Conservation (phyloP, 2,113 vertebrate genomes). For the Corythaixoides concolor region DNA sequence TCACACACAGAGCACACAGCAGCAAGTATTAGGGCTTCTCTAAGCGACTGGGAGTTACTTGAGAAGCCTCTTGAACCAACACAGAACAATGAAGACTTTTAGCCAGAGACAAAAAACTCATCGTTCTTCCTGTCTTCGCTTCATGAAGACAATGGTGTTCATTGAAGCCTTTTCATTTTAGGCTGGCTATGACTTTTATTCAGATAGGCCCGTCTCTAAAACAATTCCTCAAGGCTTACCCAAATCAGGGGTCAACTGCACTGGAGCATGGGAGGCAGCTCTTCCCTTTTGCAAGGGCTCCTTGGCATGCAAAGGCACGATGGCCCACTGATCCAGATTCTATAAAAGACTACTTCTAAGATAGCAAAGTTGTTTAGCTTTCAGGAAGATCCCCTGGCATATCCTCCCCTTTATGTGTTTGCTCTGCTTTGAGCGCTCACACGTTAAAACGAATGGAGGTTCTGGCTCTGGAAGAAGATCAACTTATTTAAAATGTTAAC, state of each 20-base stretch:
- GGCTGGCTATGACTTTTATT: not conserved
- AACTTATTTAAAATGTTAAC: not conserved
- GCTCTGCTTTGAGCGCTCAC: not conserved
- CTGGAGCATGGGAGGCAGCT: not conserved
- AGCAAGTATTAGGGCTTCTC: not conserved
- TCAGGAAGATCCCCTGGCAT: not conserved
- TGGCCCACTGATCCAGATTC: not conserved
- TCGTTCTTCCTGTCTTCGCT: not conserved
- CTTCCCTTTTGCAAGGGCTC: not conserved
- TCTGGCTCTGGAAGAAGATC: not conserved
- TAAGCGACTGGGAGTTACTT: not conserved
- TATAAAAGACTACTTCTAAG: not conserved
- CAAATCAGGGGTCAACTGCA: not conserved
- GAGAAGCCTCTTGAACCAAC: not conserved
- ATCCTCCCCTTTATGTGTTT: not conserved
- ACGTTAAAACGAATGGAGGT: not conserved
- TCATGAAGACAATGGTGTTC: not conserved
- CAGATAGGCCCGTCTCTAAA: not conserved
- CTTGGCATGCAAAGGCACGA: not conserved
- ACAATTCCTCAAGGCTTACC: not conserved
- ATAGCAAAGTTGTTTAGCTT: not conserved
- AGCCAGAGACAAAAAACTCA: not conserved
- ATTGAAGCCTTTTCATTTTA: not conserved
- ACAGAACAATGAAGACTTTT: constrained; percentile 3
- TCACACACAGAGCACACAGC: not conserved